phyloP scores from a whole-genome alignment of 2,797 vertebrate genomes.

The Eremophila alpestris region DNA sequence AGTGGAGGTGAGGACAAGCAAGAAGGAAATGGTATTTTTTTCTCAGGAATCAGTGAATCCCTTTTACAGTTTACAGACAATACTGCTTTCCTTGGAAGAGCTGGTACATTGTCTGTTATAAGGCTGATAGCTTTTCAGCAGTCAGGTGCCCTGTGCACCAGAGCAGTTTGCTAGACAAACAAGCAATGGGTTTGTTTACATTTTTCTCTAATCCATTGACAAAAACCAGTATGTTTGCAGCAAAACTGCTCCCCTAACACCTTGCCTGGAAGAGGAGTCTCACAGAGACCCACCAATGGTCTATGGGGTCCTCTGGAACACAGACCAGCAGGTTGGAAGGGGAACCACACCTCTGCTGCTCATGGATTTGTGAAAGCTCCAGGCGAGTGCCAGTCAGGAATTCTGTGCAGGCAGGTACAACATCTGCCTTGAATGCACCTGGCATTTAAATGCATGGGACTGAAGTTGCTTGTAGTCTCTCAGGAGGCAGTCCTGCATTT shows the following conservation, averaged over 20 bases:
- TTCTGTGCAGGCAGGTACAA: neutral
- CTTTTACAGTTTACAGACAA: neutral
- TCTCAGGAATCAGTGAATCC: neutral
- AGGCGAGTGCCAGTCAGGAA: neutral
- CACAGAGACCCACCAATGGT: rapidly evolving
- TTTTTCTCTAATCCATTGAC: neutral
- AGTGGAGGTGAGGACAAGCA: neutral
- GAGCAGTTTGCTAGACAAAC: neutral
- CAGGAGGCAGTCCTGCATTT: neutral
- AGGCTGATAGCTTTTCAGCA: neutral
- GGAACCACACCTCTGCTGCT: rapidly evolving
- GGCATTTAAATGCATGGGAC: neutral
- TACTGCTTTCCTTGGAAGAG: neutral
- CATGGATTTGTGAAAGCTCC: neutral
- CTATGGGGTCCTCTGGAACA: rapidly evolving
- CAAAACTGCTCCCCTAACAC: rapidly evolving
- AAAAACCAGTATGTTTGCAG: neutral
- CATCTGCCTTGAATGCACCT: neutral
- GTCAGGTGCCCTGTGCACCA: neutral
- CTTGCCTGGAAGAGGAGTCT: neutral
- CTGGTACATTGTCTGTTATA: neutral
- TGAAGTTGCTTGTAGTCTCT: neutral
- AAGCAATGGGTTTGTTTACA: neutral
- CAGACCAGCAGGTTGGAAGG: rapidly evolving
- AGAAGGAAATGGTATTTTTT: neutral